These are phyloP conservation scores for Semicossyphus pulcher DNA, from an alignment of 2,113 vertebrate species.

Conservation along the genomic window DNA sequence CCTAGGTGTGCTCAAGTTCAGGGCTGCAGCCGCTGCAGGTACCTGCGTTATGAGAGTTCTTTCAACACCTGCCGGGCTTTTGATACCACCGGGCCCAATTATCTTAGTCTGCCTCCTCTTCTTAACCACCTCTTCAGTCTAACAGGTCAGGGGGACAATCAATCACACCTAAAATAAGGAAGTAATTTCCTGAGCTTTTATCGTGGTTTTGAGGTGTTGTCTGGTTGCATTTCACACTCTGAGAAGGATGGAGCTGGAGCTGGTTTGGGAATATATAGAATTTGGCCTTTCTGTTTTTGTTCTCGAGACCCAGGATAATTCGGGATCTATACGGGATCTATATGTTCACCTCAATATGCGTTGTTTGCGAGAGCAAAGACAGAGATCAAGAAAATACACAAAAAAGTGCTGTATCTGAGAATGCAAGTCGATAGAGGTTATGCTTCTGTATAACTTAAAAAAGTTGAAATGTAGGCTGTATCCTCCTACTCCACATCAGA, in stretches of 20 bases:
- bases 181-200: conserved; percentile 80
- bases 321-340: conserved; percentile 42
- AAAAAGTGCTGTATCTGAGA: conserved; percentile 12
- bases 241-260: conserved; percentile 42
- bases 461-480: conserved; percentile 48
- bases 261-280: conserved; percentile 52
- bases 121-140: conserved; percentile 78
- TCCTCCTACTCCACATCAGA: conserved; percentile 45
- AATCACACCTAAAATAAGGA: conserved; percentile 82
- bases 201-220: conserved; percentile 69
- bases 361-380: conserved; percentile 27
- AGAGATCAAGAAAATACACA: conserved; percentile 35
- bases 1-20: conserved; percentile 75
- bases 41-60: conserved; percentile 69
- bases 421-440: conserved; percentile 50
- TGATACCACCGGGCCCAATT: conserved; percentile 83
- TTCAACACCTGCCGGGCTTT: conserved; percentile 78
- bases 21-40: conserved; percentile 69
- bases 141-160: conserved; percentile 82
- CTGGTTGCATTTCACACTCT: conserved; percentile 69
- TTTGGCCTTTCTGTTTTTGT: conserved; percentile 54
- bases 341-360: conserved; percentile 50
- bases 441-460: conserved; percentile 48
- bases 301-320: conserved; percentile 52
- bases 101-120: conserved; percentile 76